Evolutionary conservation across 2,888 invertebrate species (phyloP), one percentile per base, ranked within the genome.

Genomic region (Melieria omissa): DNA sequence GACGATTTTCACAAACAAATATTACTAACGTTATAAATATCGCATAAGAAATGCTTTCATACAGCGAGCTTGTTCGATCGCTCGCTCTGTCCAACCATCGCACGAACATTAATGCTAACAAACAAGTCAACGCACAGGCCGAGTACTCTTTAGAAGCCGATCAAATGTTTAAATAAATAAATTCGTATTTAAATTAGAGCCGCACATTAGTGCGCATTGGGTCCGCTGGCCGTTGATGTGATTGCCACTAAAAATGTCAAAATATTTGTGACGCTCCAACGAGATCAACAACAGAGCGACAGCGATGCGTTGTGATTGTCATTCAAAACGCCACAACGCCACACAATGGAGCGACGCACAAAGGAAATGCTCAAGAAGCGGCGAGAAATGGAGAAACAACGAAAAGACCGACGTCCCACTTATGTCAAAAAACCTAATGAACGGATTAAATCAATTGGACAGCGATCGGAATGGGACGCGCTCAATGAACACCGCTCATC

Each of bases 381-480:
- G 41, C 42, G 45, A 61, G 7, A 44, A 14, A 14, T 16, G 45
- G 46, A 16, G 16, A 16, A 42, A 10, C 9, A 14, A 3, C 4
- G 6, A 14, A 5, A 45, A 10, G 63, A 14, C 8, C 4, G 9
- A 5, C 29, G 45, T 12, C 78, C 81, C 75, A 78, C 80, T 81
- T 81, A 82, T 79, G 80, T 72, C 80, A 78, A 78, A 78, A 80
- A 80, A 78, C 78, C 79, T 80, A 83, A 82, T 83, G 82, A 81
- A 82, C 83, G 82, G 82, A 83, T 82, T 83, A 83, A 80, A 78
- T 80, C 81, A 78, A 77, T 78, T 75, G 75, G 55, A 70, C 70
- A 61, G 71, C 47, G 47, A 12, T 63, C 12, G 41, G 29, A 49
- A 6, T 58, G 42, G 12, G 41, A 57, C 9, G 58, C n/a, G 29